Base-by-base conservation (phyloP, 2,797 vertebrate species). In the Molossus molossus region DNA sequence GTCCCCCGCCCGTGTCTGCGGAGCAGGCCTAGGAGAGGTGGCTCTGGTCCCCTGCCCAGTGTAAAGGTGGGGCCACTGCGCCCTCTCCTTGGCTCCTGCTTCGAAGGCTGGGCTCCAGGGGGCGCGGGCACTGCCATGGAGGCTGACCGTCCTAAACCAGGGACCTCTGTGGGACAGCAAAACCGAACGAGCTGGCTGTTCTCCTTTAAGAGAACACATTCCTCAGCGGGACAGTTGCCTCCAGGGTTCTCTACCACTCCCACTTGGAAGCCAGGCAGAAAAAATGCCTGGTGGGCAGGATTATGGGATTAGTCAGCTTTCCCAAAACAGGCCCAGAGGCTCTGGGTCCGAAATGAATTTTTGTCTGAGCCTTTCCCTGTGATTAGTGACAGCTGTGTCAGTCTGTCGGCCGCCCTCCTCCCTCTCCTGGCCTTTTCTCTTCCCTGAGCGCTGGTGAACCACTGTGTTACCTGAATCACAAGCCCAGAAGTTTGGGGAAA, bases 261-360 rank as follows among this genome's bases (percentile, higher is more conserved):
- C 58, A 50, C 89, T 91, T 89, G 87, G 95, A 96, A 96, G 87
- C 76, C 82, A 94, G 89, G 94, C 91, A 96, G 94, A 95, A 96
- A 94, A 64, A 93, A 23, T 83, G 94, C 96, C 96, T 94, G 92
- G 90, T 95, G 96, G 88, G 83, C 95, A 95, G 94, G 92, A 94
- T 97, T 96, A 95, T 21, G 18, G 21, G 20, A 93, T 98, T 90
- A 92, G 89, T 62, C 91, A 91, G 29, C 50, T 97, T 97, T 96
- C 94, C 65, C 95, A 20, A 96, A 93, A 76, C 76, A 83, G 37
- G 21, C 96, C 94, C 55, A 76, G 79, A 83, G 80, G 33, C 84
- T 87, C 94, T 89, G 87, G 23, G 48, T 79, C 96, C n/a, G 8
- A 96, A 97, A 94, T 3, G 7, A 87, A 15, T 95, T 95, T 79